phyloP scores from a whole-genome alignment of 92 coral and sea anemone species.

The Zoanthus sociatus region DNA sequence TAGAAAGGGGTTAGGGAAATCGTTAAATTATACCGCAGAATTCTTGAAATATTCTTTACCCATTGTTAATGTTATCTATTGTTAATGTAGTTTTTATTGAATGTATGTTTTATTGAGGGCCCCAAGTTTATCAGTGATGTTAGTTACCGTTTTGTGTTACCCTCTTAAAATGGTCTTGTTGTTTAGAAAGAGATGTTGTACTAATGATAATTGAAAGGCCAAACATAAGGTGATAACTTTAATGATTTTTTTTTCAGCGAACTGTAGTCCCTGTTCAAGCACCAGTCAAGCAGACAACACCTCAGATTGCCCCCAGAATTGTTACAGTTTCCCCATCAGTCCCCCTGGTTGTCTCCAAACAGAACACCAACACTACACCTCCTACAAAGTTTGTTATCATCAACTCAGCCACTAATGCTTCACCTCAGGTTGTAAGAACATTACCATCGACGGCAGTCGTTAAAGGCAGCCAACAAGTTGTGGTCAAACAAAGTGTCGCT shows the following conservation, averaged over 20 bases:
- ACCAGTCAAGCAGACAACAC: conserved; percentile 38
- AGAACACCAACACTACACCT: not conserved
- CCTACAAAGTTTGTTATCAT: conserved; percentile 25
- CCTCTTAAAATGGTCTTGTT: too few relatives aligned
- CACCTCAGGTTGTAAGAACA: conserved; percentile 35
- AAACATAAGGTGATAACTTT: not conserved
- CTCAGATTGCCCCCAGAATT: conserved; percentile 64
- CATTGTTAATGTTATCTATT: too few relatives aligned
- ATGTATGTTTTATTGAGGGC: too few relatives aligned
- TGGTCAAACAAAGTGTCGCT: conserved; percentile 5
- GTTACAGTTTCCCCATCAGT: conserved; percentile 49
- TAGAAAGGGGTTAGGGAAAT: too few relatives aligned
- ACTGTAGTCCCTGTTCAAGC: not conserved
- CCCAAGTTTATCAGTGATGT: too few relatives aligned
- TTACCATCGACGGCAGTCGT: conserved; percentile 29
- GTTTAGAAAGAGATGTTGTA: too few relatives aligned
- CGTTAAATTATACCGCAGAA: too few relatives aligned
- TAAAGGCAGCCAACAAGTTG: conserved; percentile 14
- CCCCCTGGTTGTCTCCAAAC: conserved; percentile 7
- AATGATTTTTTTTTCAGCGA: not conserved
- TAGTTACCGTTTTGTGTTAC: too few relatives aligned
- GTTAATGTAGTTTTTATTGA: too few relatives aligned
- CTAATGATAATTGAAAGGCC: not conserved
- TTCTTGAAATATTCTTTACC: too few relatives aligned
- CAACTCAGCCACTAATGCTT: conserved; percentile 28